Percentiles rank a stretch among this genome's conserved stretches.
Conservation (phyloP, 2,113 vertebrate genomes). For the Rutilus rutilus region DNA sequence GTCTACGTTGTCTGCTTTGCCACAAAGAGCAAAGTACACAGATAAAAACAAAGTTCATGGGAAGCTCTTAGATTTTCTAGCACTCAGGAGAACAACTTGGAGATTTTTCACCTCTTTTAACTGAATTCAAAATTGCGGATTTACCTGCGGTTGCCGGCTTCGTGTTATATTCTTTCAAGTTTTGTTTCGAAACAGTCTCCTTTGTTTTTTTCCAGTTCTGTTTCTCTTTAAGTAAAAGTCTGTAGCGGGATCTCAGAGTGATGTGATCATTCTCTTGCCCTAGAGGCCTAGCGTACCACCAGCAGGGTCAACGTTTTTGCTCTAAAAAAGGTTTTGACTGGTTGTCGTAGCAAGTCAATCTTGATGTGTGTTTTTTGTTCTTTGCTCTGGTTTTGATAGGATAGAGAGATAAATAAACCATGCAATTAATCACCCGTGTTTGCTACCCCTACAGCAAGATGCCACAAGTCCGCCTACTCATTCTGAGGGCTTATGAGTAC, state of each 20-base stretch:
- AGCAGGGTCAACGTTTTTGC: constrained; percentile 26
- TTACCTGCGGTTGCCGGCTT: background rate
- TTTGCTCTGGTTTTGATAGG: constrained; percentile 44
- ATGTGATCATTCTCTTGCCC: background rate
- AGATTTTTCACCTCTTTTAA: constrained; percentile 23
- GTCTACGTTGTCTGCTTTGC: background rate
- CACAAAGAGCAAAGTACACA: constrained; percentile 1
- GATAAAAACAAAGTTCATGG: constrained; percentile 20
- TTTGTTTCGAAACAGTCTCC: background rate
- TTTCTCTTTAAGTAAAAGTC: background rate
- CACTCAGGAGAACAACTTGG: constrained; percentile 24
- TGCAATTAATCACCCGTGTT: constrained; percentile 55
- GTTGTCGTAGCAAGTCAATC: constrained; percentile 54
- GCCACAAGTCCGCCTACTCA: constrained; percentile 17
- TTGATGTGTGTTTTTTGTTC: constrained; percentile 38
- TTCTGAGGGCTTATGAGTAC: constrained; percentile 2
- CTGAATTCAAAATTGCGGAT: background rate
- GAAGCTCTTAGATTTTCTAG: background rate
- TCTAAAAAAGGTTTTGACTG: constrained; percentile 54
- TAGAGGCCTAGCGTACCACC: background rate
- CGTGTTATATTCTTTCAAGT: background rate
- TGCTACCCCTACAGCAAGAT: background rate
- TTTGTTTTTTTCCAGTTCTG: background rate
- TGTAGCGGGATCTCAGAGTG: background rate
- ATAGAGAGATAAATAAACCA: constrained; percentile 36